These are phyloP conservation scores for Xestia rhomboidea DNA, from an alignment of 2,888 invertebrate species.

Conservation along the genomic window DNA sequence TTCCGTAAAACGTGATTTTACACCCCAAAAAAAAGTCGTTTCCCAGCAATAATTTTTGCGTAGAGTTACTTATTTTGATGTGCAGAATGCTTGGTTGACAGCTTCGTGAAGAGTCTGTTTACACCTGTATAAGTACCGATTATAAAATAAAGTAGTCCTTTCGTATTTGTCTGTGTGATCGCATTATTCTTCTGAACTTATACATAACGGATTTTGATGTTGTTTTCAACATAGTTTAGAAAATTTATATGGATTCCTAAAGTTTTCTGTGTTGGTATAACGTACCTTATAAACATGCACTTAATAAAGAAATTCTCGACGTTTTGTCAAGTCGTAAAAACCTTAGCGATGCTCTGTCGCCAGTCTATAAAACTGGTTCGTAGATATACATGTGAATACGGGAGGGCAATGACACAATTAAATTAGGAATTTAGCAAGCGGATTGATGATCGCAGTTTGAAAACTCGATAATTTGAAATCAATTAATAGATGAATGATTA, in stretches of 20 bases:
- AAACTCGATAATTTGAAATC: conserved; percentile 24
- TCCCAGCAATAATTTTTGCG: too few species aligned
- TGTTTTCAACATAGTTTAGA: not conserved
- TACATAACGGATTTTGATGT: not conserved
- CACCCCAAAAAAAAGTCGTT: too few species aligned
- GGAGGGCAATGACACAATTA: conserved; percentile 40
- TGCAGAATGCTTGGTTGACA: too few species aligned
- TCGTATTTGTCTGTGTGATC: not conserved
- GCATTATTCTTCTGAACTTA: not conserved
- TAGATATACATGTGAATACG: conserved; percentile 22
- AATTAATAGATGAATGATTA: conserved; percentile 17
- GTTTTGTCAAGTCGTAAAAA: not conserved
- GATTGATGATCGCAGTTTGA: not conserved
- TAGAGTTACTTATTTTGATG: too few species aligned
- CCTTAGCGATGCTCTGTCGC: not conserved
- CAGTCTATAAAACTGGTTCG: conserved; percentile 46
- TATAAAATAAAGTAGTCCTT: not conserved
- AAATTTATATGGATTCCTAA: not conserved
- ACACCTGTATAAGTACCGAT: too few species aligned
- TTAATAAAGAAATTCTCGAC: not conserved
- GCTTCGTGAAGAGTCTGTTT: too few species aligned
- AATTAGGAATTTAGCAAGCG: conserved; percentile 27
- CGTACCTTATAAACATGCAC: not conserved
- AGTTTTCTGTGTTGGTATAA: not conserved
- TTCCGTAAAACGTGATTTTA: too few species aligned